Evolutionary conservation across 2,888 invertebrate genomes (phyloP), one percentile per base, ranked within the genome.

Genomic region (Nasonia oneida): DNA sequence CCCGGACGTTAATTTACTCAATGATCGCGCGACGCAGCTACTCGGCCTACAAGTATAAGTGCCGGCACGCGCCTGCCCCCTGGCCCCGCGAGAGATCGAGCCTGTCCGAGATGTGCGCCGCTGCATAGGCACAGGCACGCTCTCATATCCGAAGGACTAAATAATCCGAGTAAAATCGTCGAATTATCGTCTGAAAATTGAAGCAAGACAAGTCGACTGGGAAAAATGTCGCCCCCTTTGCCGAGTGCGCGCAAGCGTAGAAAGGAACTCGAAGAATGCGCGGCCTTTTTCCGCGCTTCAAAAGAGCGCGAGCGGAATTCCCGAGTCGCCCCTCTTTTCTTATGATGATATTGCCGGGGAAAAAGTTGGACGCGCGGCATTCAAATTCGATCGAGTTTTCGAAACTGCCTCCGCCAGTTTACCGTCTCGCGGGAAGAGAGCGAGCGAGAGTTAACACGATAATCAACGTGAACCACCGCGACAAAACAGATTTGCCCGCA

Each of bases 1-100:
- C 90, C 89, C 87, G 87, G 88, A 91, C 91, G 92, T 90, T 93
- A 92, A 93, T 93, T 93, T 91, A 92, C 91, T 93, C 91, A 92
- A 93, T 92, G 92, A 93, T 92, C 91, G 90, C 89, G 90, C 89
- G 90, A 39, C 90, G n/a, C 47, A 23, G 57, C n/a, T 90, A 90
- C 88, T 89, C 89, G 89, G 89, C 89, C 90, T 92, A 61, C 57
- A 61, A 61, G 23, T 61, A 61, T 61, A 92, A 92, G 91, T 91
- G 90, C 89, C 90, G 90, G 90, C 91, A 92, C 92, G 92, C 91
- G 91, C 88, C 29, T 33, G 12, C 71, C 70, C 37, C 18, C 37
- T 23, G 8, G 23, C 23, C 23, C 6, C 23, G 5, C 2, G 6
- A 33, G 29, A 29, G 29, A 29, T 29, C 29, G 29, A 8, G 6